phyloP scores from a whole-genome alignment of 2,888 invertebrate species.

The Pharmacophagus antenor region DNA sequence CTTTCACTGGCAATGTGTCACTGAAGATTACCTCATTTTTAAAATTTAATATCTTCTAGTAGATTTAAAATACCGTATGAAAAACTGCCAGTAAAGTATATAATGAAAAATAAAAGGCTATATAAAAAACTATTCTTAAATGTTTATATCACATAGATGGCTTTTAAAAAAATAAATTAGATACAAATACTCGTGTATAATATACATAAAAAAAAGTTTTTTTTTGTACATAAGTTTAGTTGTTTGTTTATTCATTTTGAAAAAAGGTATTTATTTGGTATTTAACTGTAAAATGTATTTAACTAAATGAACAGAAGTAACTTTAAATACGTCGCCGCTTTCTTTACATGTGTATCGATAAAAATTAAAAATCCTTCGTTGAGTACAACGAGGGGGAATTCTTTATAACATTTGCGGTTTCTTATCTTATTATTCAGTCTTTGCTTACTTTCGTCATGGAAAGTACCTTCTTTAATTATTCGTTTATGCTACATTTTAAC shows the following conservation, averaged over 20 bases:
- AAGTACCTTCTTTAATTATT: constrained; percentile 43
- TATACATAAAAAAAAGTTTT: too few relatives aligned
- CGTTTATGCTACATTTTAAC: background rate
- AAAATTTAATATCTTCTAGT: too few relatives aligned
- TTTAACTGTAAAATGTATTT: too few relatives aligned
- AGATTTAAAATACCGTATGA: too few relatives aligned
- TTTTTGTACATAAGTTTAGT: too few relatives aligned
- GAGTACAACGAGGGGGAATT: constrained; percentile 53
- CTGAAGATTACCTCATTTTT: too few relatives aligned
- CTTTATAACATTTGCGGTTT: constrained; percentile 52
- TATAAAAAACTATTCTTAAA: background rate
- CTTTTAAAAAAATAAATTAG: too few relatives aligned
- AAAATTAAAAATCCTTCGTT: constrained; percentile 66
- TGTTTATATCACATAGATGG: background rate
- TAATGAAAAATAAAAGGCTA: background rate
- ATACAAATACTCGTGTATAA: too few relatives aligned
- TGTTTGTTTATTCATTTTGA: too few relatives aligned
- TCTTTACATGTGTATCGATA: constrained; percentile 63
- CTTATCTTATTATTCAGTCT: constrained; percentile 54
- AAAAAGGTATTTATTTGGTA: too few relatives aligned
- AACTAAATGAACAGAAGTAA: constrained; percentile 6
- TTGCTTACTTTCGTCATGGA: constrained; percentile 58
- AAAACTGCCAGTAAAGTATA: too few relatives aligned
- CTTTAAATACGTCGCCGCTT: constrained; percentile 37
- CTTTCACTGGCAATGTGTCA: too few relatives aligned